Conservation (phyloP, 2,113 vertebrate species). For the Psettodes erumei region DNA sequence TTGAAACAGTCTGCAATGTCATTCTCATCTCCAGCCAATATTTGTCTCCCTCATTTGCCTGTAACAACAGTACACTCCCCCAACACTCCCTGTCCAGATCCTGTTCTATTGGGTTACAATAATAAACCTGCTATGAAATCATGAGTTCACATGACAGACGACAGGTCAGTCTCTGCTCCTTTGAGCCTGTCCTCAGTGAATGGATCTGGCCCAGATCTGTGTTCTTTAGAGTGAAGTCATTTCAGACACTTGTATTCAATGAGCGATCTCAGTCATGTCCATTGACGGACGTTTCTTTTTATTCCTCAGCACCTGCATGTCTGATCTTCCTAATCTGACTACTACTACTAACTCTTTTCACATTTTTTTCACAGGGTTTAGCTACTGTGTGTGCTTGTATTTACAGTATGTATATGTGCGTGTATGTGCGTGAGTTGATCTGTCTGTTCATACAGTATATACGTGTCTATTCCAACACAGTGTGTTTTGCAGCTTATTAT, state of each 20-base stretch:
- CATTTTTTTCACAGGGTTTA: slow-evolving; percentile 50
- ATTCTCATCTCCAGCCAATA: slow-evolving; percentile 70
- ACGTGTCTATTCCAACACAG: not conserved
- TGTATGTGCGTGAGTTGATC: not conserved
- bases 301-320: slow-evolving; percentile 74
- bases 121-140: slow-evolving; percentile 21
- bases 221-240: slow-evolving; percentile 63
- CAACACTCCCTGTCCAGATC: slow-evolving; percentile 17
- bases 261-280: slow-evolving; percentile 66
- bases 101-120: slow-evolving; percentile 34
- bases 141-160: slow-evolving; percentile 58
- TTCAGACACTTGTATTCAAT: slow-evolving; percentile 81
- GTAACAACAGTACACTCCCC: slow-evolving; percentile 36
- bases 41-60: slow-evolving; percentile 39
- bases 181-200: slow-evolving; percentile 45
- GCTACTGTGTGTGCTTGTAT: slow-evolving; percentile 29
- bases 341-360: slow-evolving; percentile 35
- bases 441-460: not conserved
- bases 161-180: slow-evolving; percentile 29
- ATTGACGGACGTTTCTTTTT: slow-evolving; percentile 58
- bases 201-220: slow-evolving; percentile 41
- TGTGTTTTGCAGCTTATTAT: slow-evolving; percentile 19
- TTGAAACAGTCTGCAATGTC: slow-evolving; percentile 84
- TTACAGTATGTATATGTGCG: slow-evolving; percentile 21
- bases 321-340: slow-evolving; percentile 48